Percentiles rank a stretch among this genome's conserved stretches.
Conservation (phyloP, 2,888 invertebrate species). For the Rhabditophanes sp. region DNA sequence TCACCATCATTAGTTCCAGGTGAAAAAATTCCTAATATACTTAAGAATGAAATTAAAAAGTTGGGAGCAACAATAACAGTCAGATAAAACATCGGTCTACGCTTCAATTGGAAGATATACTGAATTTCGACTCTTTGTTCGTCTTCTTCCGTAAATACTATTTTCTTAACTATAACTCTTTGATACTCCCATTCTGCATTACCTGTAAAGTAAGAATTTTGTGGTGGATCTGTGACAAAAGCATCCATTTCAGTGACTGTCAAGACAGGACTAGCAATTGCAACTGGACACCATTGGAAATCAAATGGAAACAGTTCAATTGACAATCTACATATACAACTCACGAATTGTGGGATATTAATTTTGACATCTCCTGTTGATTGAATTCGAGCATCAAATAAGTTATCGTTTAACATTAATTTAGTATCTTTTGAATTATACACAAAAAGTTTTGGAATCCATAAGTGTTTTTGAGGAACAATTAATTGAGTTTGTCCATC, state of each 20-base stretch:
- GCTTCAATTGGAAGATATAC: slow-evolving; percentile 33
- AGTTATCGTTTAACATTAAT: slow-evolving; percentile 29
- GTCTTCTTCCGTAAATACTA: slow-evolving; percentile 28
- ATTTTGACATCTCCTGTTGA: slow-evolving; percentile 17
- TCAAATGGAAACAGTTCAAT: slow-evolving; percentile 25
- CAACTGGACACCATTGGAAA: slow-evolving; percentile 29
- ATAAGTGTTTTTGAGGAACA: slow-evolving; percentile 28
- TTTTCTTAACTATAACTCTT: slow-evolving; percentile 32
- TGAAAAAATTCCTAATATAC: slow-evolving; percentile 35
- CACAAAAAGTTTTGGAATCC: slow-evolving; percentile 37
- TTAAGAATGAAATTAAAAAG: slow-evolving; percentile 32
- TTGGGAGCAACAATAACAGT: slow-evolving; percentile 37
- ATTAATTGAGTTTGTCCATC: slow-evolving; percentile 17
- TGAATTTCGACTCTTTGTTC: slow-evolving; percentile 23
- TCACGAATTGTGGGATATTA: slow-evolving; percentile 35
- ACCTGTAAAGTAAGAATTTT: slow-evolving; percentile 36
- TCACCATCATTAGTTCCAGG: slow-evolving; percentile 32
- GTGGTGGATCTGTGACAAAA: slow-evolving; percentile 27
- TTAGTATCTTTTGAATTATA: slow-evolving; percentile 32
- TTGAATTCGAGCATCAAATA: slow-evolving; percentile 24
- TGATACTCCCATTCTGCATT: slow-evolving; percentile 37
- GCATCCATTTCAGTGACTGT: slow-evolving; percentile 34
- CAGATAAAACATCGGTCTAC: slow-evolving; percentile 33
- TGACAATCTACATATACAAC: slow-evolving; percentile 30
- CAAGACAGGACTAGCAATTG: slow-evolving; percentile 28